Evolutionary conservation across 1,140 invertebrate species (phyloP).

Genomic region (Lerema accius): DNA sequence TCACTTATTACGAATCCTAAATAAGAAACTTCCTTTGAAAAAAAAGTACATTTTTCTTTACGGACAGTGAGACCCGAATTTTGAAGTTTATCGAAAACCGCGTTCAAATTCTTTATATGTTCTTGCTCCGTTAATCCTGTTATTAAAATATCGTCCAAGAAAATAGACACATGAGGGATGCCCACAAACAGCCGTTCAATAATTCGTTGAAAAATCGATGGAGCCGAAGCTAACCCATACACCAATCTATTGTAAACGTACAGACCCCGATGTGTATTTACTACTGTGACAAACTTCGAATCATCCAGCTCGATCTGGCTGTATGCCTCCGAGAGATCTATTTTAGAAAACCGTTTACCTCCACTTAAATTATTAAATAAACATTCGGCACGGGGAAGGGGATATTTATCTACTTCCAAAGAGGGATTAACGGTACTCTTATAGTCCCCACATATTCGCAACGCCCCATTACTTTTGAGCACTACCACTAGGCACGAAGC

Average conservation of each 20-base stretch:
- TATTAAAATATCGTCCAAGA: constrained; percentile 5
- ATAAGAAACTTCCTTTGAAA: constrained; percentile 5
- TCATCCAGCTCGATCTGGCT: not conserved
- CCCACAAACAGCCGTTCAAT: not conserved
- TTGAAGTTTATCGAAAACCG: constrained; percentile 18
- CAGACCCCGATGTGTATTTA: not conserved
- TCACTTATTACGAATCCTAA: constrained; percentile 5
- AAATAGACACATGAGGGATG: not conserved
- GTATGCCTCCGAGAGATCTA: not conserved
- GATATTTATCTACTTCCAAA: not conserved
- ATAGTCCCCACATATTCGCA: constrained; percentile 2
- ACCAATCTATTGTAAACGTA: not conserved
- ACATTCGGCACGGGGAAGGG: constrained; percentile 1
- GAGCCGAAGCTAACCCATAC: not conserved
- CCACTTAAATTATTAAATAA: constrained; percentile 1
- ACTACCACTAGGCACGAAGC: not conserved
- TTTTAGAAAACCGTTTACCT: constrained; percentile 1
- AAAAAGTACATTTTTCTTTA: constrained; percentile 13
- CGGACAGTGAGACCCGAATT: constrained; percentile 9
- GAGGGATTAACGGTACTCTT: not conserved
- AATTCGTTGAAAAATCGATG: not conserved
- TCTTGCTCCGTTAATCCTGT: constrained; percentile 1
- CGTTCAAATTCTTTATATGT: constrained; percentile 23
- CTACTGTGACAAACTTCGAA: not conserved
- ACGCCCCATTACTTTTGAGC: constrained; percentile 2